Base-by-base conservation (phyloP, 30 jellyfish, hydroid and myxozoan genomes). In the Aurelia aurita region DNA sequence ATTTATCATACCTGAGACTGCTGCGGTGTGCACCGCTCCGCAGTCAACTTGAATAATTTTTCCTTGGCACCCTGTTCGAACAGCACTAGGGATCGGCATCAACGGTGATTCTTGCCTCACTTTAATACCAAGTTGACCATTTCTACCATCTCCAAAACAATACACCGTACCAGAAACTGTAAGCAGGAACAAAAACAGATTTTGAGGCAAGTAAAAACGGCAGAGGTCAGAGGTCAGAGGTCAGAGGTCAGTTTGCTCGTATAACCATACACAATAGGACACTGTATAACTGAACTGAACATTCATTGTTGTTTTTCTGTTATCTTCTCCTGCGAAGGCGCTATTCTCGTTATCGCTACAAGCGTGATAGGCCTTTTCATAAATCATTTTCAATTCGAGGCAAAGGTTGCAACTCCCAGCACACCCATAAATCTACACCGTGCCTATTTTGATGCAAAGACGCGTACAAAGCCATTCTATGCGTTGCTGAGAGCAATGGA, bases 1-100 rank as follows among this genome's bases (percentile, higher is more conserved):
- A 31, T 8, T 61, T 0, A 3, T 6, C 57, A 74, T 74, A 94
- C 99, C 99, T 76, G 97, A 69, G 5, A 94, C 79, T 3, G 99
- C 99, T 1, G 99, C 99, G 15, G 97, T 94, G 55, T 94, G 99
- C 26, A 82, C 86, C 22, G 94, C 86, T 4, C 99, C 99, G 72
- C 97, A 94, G 49, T 73, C 95, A 46, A 94, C 79, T 35, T 84
- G 89, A 31, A 64, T 69, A 34, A 89, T 79, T 75, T 94, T 94
- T 15, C 79, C 49, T 9, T 82, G 90, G 22, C 77, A 55, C 35
- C 88, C 82, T 6, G 89, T 88, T 10, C 95, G 95, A 19, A 94
- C 96, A 55, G 89, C 76, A n/a, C 90, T 61, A 0, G 99, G 99
- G 22, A 88, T 82, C 13, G 96, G 22, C 67, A 94, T 75, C 39